Percentiles rank a stretch among this genome's conserved stretches.
Conservation (phyloP, 2,797 vertebrate genomes). For the Onychomys arenicola region DNA sequence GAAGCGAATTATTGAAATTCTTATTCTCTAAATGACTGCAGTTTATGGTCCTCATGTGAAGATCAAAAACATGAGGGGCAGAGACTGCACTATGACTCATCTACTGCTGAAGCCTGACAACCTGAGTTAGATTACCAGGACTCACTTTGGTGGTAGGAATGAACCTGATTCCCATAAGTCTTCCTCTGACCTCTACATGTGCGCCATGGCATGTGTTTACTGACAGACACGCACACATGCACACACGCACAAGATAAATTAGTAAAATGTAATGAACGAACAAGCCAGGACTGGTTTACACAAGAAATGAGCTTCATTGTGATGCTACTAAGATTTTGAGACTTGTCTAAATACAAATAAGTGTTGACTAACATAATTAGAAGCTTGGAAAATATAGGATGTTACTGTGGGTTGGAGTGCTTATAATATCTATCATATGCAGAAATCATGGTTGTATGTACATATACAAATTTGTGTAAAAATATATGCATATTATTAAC, state of each 20-base stretch:
- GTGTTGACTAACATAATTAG: background rate
- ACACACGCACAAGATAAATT: background rate
- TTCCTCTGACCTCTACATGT: background rate
- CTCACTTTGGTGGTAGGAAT: background rate
- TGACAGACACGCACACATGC: background rate
- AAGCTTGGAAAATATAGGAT: background rate
- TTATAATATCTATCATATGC: background rate
- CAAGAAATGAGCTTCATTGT: background rate
- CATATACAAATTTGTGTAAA: background rate
- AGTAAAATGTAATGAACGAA: background rate
- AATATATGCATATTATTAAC: background rate
- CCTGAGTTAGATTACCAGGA: background rate
- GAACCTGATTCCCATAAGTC: background rate
- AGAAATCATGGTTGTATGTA: background rate
- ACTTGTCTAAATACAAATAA: background rate
- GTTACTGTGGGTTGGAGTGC: background rate
- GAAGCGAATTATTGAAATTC: background rate
- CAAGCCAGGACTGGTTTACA: background rate
- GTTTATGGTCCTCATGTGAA: background rate
- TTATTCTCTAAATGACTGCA: background rate
- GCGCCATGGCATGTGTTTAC: background rate
- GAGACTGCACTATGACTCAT: background rate
- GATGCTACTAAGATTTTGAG: constrained; percentile 10
- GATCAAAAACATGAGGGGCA: background rate
- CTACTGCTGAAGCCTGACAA: background rate